Evolutionary conservation across 2,797 vertebrate species (phyloP), one percentile per base, ranked within the genome.

Genomic region (Melopsittacus undulatus): DNA sequence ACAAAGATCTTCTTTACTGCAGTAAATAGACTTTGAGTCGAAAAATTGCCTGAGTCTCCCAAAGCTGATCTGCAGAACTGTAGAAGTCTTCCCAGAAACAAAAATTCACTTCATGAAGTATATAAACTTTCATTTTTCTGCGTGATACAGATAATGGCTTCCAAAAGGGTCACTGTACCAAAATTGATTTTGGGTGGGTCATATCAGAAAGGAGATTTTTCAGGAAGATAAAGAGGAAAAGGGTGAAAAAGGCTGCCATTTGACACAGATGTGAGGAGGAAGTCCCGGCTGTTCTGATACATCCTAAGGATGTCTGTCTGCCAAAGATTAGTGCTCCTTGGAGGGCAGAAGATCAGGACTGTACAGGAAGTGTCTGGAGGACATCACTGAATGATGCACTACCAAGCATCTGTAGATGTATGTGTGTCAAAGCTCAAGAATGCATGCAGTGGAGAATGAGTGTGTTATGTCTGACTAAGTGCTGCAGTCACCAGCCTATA

Each of bases 251-350:
- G 34, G 32, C 62, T 94, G 67, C 77, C 45, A 8, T 74, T 61
- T 92, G 86, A 54, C 57, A 72, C 36, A 90, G 40, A 83, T 79
- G 43, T 59, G 62, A 63, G 73, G 24, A 91, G 85, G 85, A 96
- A 93, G 66, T 57, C 64, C 45, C 59, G 87, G 69, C 46, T 80
- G 76, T 23, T 91, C 67, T 76, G 59, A 40, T 66, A 54, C 70
- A 78, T 95, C 80, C 87, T 82, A 89, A 96, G 87, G 92, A 89
- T 83, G 36, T 94, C 51, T 94, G 76, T 75, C 62, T 68, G 85
- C 34, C 67, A 64, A 59, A 94, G 92, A 87, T 64, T 59, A 29
- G 29, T 80, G 21, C 72, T 83, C 68, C 12, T 20, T 42, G 66
- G 72, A 93, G 57, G 78, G 89, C 91, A 51, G 48, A 72, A 87